Evolutionary conservation across 1,140 invertebrate species (phyloP), one percentile per base, ranked within the genome.

Genomic region (Bombus breviceps): DNA sequence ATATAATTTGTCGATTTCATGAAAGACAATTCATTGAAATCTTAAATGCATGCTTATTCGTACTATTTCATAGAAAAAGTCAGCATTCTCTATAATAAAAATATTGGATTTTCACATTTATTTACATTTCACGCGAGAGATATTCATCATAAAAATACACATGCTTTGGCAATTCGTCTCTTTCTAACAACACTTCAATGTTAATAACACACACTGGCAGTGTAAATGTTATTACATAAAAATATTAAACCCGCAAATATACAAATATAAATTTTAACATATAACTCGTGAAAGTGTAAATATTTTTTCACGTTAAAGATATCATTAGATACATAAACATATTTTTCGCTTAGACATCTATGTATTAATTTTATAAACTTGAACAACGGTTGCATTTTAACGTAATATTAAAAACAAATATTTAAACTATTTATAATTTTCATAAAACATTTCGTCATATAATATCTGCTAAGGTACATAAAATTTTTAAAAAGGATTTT

Each of bases 81-180:
- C 6, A 39, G n/a, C 43, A 66, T 74, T 18, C 25, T 64, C 34
- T 73, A 2, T 41, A 53, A 59, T 34, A 71, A 84, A 41, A 69
- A 41, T 59, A 85, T 72, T 81, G 22, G 32, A n/a, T 32, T 41
- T 88, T 74, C 37, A 53, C 47, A 53, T 53, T 53, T 22, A 28
- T 88, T 87, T 18, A 53, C 43, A 79, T 47, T 84, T 43, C 77
- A 76, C 66, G 32, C 74, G 53, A 68, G 28, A 85, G 77, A 59
- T 75, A 84, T 83, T 69, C 79, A 87, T 89, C 80, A 89, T 2
- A 73, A 66, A 84, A 79, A 81, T 74, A 81, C 82, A 79, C 62
- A 68, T 92, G 74, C 91, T 88, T 92, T 91, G 86, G 86, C 66
- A 84, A 85, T n/a, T 53, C 47, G 25, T 76, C 34, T 81, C 28